A percentile compares a stretch with the other conserved stretches of the same genome.
These are phyloP conservation scores for Osmerus mordax DNA, from an alignment of 2,113 vertebrate species.

Conservation along the genomic window DNA sequence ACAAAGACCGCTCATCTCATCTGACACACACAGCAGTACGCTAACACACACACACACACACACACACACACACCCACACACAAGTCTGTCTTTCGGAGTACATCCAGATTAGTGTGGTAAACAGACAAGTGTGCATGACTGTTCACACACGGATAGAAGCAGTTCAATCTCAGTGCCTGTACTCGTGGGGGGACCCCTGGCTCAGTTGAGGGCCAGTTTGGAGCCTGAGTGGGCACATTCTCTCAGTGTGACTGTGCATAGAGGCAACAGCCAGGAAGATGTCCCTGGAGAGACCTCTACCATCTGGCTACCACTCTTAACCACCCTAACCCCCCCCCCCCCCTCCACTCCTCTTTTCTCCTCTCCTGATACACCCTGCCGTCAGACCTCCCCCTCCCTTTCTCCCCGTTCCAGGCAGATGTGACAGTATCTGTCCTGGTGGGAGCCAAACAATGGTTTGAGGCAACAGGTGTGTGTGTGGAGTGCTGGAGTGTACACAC, in stretches of 20 bases:
- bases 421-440: constrained; percentile 59
- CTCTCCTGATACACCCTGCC: too few relatives aligned
- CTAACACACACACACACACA: not conserved
- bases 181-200: constrained; percentile 22
- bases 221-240: constrained; percentile 35
- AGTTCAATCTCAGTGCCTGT: not conserved
- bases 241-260: constrained; percentile 39
- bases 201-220: not conserved
- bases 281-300: constrained; percentile 44
- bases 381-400: too few relatives aligned
- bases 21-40: not conserved
- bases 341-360: too few relatives aligned
- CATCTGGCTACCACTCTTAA: constrained; percentile 44
- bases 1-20: not conserved
- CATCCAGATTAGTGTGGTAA: too few relatives aligned
- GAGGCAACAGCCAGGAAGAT: constrained; percentile 33
- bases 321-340: constrained; percentile 14
- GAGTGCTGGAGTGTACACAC: constrained; percentile 7
- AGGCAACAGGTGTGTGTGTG: constrained; percentile 60
- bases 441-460: constrained; percentile 51
- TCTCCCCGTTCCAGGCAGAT: constrained; percentile 56
- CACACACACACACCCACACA: constrained; percentile 1
- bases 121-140: too few relatives aligned
- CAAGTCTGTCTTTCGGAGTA: not conserved
- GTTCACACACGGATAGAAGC: not conserved